Evolutionary conservation across 2,797 vertebrate genomes (phyloP).

Genomic region (Synanceia verrucosa): DNA sequence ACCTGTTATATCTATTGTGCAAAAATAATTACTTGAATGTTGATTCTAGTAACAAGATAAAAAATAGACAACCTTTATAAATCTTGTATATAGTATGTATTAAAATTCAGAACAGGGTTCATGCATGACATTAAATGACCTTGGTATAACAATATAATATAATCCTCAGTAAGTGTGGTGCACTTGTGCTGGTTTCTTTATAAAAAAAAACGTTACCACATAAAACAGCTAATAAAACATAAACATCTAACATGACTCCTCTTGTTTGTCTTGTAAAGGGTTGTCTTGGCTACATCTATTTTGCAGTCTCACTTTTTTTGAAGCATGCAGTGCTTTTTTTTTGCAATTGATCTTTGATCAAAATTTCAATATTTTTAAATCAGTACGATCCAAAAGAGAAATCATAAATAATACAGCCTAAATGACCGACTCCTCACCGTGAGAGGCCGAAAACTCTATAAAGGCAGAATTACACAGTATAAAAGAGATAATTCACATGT

Average conservation of each 20-base stretch:
- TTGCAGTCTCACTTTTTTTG: background rate
- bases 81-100: background rate
- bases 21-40: background rate
- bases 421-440: background rate
- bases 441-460: conserved; percentile 44
- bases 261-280: conserved; percentile 12
- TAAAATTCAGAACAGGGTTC: background rate
- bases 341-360: conserved; percentile 9
- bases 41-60: background rate
- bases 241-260: background rate
- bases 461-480: conserved; percentile 55
- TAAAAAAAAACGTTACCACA: background rate
- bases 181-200: background rate
- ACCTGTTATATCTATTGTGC: background rate
- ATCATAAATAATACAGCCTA: background rate
- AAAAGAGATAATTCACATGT: conserved; percentile 72
- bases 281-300: conserved; percentile 10
- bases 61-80: background rate
- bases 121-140: background rate
- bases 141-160: background rate
- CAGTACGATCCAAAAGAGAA: conserved; percentile 2
- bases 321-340: background rate
- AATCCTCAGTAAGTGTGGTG: background rate
- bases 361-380: background rate
- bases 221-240: background rate